These are phyloP conservation scores for Heliangelus exortis DNA, from an alignment of 2,797 vertebrate genomes.

Conservation along the genomic window DNA sequence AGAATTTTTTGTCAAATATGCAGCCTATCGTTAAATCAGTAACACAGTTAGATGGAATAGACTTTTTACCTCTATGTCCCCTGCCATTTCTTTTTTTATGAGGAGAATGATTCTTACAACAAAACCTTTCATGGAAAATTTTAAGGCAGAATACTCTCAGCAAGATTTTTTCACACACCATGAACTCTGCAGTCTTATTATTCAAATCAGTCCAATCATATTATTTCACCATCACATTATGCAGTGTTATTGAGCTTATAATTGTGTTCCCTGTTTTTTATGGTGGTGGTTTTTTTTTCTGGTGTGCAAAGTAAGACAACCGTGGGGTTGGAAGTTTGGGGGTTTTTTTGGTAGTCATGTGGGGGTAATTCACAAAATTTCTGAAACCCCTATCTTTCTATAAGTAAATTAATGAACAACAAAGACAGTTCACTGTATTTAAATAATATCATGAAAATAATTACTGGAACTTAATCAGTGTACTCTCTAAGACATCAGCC, in stretches of 20 bases:
- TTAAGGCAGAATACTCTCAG: constrained; percentile 11
- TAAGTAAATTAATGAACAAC: neutral
- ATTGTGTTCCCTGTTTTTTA: neutral
- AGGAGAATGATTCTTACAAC: neutral
- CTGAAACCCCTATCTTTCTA: neutral
- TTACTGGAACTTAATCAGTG: neutral
- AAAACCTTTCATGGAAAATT: constrained; percentile 27
- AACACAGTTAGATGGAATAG: neutral
- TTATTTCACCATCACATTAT: constrained; percentile 48
- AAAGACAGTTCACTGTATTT: neutral
- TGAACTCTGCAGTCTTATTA: constrained; percentile 25
- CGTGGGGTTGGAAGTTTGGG: rapidly evolving
- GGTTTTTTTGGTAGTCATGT: neutral
- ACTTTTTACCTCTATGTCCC: neutral
- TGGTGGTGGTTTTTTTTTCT: neutral
- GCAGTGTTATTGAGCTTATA: constrained; percentile 32
- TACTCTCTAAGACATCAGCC: neutral
- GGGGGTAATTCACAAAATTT: neutral
- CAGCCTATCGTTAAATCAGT: neutral
- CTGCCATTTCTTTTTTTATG: neutral
- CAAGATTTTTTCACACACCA: constrained; percentile 5
- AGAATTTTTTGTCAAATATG: neutral
- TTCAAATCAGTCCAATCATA: constrained; percentile 32
- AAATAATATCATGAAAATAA: neutral
- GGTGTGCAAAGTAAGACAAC: neutral